phyloP scores from a whole-genome alignment of 1,140 invertebrate genomes.

The Philaenus spumarius region DNA sequence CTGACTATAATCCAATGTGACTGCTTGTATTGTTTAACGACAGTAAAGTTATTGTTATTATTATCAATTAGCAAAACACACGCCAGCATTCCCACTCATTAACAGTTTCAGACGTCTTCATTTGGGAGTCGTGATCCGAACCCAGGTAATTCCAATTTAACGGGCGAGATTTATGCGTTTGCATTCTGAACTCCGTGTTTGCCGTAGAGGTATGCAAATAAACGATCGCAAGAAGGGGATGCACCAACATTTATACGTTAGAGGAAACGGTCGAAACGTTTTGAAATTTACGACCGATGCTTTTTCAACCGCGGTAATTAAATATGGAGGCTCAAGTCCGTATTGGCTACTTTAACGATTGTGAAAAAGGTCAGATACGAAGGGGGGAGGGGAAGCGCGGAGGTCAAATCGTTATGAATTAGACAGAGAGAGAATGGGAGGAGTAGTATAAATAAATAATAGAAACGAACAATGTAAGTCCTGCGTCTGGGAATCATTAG shows the following conservation, averaged over 20 bases:
- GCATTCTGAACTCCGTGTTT: too few relatives aligned
- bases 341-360: slow-evolving; percentile 21
- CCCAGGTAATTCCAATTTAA: too few relatives aligned
- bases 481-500: too few relatives aligned
- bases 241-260: neutral
- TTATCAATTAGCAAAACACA: too few relatives aligned
- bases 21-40: too few relatives aligned
- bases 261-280: neutral
- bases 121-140: too few relatives aligned
- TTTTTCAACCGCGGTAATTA: neutral
- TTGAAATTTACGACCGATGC: neutral
- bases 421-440: neutral
- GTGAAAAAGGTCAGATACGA: slow-evolving; percentile 6
- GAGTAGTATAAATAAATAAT: neutral
- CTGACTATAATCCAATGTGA: too few relatives aligned
- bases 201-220: neutral
- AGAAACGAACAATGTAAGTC: neutral
- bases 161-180: too few relatives aligned
- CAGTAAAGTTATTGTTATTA: too few relatives aligned
- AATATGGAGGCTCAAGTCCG: slow-evolving; percentile 1
- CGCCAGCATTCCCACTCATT: too few relatives aligned
- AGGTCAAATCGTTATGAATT: neutral
- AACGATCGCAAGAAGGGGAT: neutral
- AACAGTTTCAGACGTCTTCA: too few relatives aligned
- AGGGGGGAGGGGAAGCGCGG: neutral